phyloP scores from a whole-genome alignment of 2,113 vertebrate species.

The Amblyopsis rosae region DNA sequence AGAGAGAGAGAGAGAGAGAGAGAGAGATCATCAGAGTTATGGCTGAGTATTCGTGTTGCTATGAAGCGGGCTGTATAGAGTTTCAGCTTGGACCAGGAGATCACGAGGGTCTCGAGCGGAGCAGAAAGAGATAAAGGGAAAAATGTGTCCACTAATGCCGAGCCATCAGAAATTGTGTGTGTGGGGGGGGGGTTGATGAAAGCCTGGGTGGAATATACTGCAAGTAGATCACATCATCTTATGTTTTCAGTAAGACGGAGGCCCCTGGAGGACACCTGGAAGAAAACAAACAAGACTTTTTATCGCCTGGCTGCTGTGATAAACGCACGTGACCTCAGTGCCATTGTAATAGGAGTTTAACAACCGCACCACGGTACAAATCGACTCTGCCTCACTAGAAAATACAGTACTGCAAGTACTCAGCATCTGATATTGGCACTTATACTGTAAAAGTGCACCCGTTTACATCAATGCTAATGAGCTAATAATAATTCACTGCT shows the following conservation, averaged over 20 bases:
- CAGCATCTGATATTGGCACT: too few relatives aligned
- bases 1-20: neutral
- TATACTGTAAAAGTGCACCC: too few relatives aligned
- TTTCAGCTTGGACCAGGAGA: conserved; percentile 31
- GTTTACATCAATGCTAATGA: too few relatives aligned
- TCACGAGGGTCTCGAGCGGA: conserved; percentile 25
- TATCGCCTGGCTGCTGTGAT: neutral
- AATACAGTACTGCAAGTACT: too few relatives aligned
- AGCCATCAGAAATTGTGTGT: neutral
- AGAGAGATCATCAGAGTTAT: conserved; percentile 10
- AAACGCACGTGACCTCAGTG: neutral
- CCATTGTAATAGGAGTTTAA: neutral
- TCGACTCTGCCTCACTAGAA: too few relatives aligned
- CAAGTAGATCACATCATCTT: too few relatives aligned
- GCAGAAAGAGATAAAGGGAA: conserved; percentile 16
- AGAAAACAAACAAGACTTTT: conserved; percentile 6
- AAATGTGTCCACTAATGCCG: too few relatives aligned
- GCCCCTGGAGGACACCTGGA: conserved; percentile 47
- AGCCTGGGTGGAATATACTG: neutral
- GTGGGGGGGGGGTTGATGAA: neutral
- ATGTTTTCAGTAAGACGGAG: conserved; percentile 25
- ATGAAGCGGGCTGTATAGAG: neutral
- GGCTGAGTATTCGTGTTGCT: conserved; percentile 28
- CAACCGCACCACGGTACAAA: too few relatives aligned
- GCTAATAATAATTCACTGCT: too few relatives aligned